Percentiles rank a stretch among this genome's conserved stretches.
Conservation (phyloP, 2,113 vertebrate species). For the Syngnathoides biaculeatus region DNA sequence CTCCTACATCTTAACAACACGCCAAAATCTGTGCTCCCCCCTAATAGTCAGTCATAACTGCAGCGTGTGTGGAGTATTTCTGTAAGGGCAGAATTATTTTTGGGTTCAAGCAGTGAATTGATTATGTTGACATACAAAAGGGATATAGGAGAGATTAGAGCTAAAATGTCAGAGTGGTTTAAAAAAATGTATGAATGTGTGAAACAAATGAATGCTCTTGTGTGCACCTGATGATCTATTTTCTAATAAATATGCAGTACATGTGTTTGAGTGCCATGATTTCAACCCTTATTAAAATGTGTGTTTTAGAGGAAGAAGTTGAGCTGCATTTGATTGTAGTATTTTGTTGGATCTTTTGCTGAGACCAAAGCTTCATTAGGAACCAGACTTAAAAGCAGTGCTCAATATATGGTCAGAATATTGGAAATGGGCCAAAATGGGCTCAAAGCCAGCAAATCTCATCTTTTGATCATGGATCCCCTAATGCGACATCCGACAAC, state of each 20-base stretch:
- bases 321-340: neutral
- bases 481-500: conserved; percentile 5
- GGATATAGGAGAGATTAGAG: neutral
- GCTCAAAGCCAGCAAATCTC: neutral
- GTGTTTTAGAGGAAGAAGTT: neutral
- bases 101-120: neutral
- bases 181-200: neutral
- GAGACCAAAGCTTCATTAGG: neutral
- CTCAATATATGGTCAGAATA: neutral
- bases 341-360: neutral
- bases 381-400: neutral
- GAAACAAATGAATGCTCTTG: neutral
- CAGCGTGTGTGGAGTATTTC: neutral
- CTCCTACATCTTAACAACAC: conserved; percentile 27
- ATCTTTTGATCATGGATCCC: conserved; percentile 2
- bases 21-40: conserved; percentile 13
- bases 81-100: neutral
- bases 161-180: too few species aligned
- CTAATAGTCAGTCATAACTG: conserved; percentile 1
- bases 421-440: neutral
- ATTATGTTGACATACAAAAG: neutral
- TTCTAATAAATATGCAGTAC: too few species aligned
- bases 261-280: too few species aligned
- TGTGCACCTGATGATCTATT: too few species aligned
- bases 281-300: neutral